These are phyloP conservation scores for Forbesichthys papilliferus DNA, from an alignment of 2,113 vertebrate species.

Conservation along the genomic window DNA sequence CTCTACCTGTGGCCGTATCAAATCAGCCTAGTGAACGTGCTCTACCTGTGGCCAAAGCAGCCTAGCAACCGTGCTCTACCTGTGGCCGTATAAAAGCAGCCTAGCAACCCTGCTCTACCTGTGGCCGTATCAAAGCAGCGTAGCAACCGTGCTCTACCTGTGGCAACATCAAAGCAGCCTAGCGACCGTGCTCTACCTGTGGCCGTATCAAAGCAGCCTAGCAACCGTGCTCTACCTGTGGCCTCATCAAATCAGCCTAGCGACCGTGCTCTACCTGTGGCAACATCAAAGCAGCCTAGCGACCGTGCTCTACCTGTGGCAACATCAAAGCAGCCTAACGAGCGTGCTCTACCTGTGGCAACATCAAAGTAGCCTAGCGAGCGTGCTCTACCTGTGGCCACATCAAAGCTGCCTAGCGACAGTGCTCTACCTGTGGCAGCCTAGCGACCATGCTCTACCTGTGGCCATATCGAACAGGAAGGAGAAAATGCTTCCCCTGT, in stretches of 20 bases:
- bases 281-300: slow-evolving; percentile 25
- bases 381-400: slow-evolving; percentile 82
- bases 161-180: too few species aligned
- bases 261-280: slow-evolving; percentile 72
- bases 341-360: slow-evolving; percentile 76
- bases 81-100: slow-evolving; percentile 87
- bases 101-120: slow-evolving; percentile 47
- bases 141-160: slow-evolving; percentile 70
- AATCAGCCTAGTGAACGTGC: background rate
- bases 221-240: slow-evolving; percentile 76
- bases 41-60: slow-evolving; percentile 75
- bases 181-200: slow-evolving; percentile 75
- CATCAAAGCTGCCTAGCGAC: slow-evolving; percentile 66
- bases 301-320: slow-evolving; percentile 80
- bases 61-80: slow-evolving; percentile 63
- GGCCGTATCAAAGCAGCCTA: too few species aligned
- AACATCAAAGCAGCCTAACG: slow-evolving; percentile 80
- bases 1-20: slow-evolving; percentile 88
- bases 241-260: slow-evolving; percentile 83
- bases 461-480: slow-evolving; percentile 96
- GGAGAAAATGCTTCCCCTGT: slow-evolving; percentile 89
- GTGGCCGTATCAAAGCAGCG: slow-evolving; percentile 82
- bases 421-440: slow-evolving; percentile 75
- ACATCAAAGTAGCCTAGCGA: slow-evolving; percentile 71
- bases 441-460: slow-evolving; percentile 64